Conservation (phyloP, 2,113 vertebrate species). For the Tragelaphus scriptus region DNA sequence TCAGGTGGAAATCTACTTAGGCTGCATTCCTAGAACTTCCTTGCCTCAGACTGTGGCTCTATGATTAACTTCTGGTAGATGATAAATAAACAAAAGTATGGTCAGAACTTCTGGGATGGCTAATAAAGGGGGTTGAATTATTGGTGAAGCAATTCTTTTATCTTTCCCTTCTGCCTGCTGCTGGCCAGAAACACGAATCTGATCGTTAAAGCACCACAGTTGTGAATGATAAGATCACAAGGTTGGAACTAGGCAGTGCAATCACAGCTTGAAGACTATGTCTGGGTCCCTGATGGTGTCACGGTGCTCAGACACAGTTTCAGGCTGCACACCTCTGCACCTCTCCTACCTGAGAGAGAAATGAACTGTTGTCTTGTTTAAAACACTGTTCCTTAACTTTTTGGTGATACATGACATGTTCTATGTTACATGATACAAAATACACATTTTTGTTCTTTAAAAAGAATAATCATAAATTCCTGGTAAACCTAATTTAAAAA, state of each 20-base stretch:
- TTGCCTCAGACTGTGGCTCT: background rate
- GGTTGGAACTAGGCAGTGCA: background rate
- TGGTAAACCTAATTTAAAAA: background rate
- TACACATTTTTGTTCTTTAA: background rate
- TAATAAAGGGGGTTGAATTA: background rate
- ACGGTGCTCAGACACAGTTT: background rate
- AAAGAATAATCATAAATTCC: background rate
- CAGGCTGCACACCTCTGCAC: background rate
- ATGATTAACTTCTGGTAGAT: background rate
- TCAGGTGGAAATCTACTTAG: background rate
- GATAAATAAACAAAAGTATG: background rate
- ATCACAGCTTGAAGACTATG: background rate
- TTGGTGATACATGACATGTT: background rate
- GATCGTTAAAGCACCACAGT: background rate
- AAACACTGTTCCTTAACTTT: background rate
- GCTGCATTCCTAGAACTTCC: background rate
- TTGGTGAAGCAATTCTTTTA: background rate
- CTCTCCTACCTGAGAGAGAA: background rate
- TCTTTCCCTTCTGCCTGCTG: background rate
- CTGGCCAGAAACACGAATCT: background rate
- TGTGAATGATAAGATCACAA: background rate
- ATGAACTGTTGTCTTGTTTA: background rate
- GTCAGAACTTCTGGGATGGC: background rate
- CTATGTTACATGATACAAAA: background rate
- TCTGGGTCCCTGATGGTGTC: background rate